Percentiles rank a stretch among this genome's conserved stretches.
These are phyloP conservation scores for Microctenopoma lineatum DNA, from an alignment of 2,797 vertebrate species.

Conservation along the genomic window DNA sequence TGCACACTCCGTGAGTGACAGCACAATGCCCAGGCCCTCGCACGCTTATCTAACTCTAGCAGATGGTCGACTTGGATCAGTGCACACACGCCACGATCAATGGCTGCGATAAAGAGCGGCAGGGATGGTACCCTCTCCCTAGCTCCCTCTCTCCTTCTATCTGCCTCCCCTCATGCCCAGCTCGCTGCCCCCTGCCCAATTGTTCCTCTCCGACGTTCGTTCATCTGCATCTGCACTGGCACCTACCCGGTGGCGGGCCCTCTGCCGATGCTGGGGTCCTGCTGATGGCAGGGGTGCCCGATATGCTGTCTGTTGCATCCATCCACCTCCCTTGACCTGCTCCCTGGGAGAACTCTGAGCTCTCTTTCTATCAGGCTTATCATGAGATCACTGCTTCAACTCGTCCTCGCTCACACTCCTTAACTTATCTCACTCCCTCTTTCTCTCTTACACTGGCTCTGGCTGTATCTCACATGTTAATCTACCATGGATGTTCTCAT, in stretches of 20 bases:
- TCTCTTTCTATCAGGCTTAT: constrained; percentile 81
- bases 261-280: constrained; percentile 65
- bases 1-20: constrained; percentile 95
- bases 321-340: constrained; percentile 70
- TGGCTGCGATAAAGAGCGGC: constrained; percentile 99
- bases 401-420: constrained; percentile 74
- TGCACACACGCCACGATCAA: constrained; percentile 99
- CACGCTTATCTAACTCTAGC: constrained; percentile 99
- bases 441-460: constrained; percentile 64
- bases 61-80: constrained; percentile 99
- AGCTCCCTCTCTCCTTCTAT: constrained; percentile 78
- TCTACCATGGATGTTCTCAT: constrained; percentile 72
- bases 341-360: constrained; percentile 74
- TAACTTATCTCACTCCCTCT: constrained; percentile 72
- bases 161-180: constrained; percentile 82
- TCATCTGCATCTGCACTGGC: constrained; percentile 84
- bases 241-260: constrained; percentile 67
- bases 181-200: constrained; percentile 82
- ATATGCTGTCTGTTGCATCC: constrained; percentile 64
- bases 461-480: constrained; percentile 76
- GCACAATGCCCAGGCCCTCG: constrained; percentile 99
- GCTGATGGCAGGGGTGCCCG: constrained; percentile 67
- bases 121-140: constrained; percentile 95
- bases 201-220: constrained; percentile 77
- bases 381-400: constrained; percentile 79